Evolutionary conservation across 2,113 vertebrate species (phyloP).

Genomic region (Macquaria ambigua): DNA sequence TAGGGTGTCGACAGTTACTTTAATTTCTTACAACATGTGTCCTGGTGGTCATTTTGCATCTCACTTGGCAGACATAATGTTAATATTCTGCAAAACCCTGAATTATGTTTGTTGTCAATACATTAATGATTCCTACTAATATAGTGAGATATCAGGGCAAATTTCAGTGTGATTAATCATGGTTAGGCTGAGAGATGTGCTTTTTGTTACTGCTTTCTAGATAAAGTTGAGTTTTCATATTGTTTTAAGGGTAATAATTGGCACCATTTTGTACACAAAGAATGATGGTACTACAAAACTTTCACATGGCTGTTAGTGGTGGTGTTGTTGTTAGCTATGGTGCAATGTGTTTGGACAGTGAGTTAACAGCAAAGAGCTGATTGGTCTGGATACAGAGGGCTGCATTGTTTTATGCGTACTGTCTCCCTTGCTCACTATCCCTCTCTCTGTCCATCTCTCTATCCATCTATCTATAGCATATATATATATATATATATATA

Average conservation of each 20-base stretch:
- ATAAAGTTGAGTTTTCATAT: not conserved
- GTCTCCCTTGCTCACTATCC: constrained; percentile 35
- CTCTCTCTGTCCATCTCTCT: not conserved
- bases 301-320: not conserved
- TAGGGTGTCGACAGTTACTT: not conserved
- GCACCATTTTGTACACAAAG: not conserved
- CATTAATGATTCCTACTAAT: not conserved
- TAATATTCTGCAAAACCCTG: not conserved
- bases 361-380: constrained; percentile 45
- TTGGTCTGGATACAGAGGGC: constrained; percentile 39
- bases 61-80: not conserved
- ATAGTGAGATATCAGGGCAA: too few relatives aligned
- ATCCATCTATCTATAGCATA: not conserved
- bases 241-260: not conserved
- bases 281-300: not conserved
- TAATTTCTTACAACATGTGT: not conserved
- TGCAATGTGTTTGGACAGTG: constrained; percentile 43
- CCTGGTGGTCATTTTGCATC: not conserved
- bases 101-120: not conserved
- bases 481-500: not conserved
- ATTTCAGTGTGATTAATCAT: too few relatives aligned
- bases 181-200: not conserved
- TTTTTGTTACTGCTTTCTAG: not conserved
- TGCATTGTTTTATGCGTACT: constrained; percentile 50
- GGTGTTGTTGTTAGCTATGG: constrained; percentile 23